Evolutionary conservation across 2,113 vertebrate species (phyloP).

Genomic region (Heliornis fulica): DNA sequence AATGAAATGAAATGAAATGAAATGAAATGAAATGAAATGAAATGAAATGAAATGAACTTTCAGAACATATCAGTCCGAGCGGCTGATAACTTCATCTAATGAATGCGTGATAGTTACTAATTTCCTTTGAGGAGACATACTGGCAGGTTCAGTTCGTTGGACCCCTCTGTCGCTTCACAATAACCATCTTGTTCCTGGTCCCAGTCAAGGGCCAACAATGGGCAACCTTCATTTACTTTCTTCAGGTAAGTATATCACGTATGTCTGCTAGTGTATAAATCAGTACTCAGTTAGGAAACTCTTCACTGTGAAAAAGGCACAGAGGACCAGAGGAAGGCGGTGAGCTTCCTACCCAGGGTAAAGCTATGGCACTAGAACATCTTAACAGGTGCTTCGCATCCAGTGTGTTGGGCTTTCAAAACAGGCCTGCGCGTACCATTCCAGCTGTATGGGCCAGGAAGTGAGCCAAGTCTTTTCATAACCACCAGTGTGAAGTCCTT

Average conservation of each 20-base stretch:
- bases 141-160: background rate
- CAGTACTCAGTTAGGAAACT: background rate
- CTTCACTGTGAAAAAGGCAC: background rate
- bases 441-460: background rate
- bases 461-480: background rate
- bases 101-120: background rate
- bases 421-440: background rate
- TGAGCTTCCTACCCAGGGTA: background rate
- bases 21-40: background rate
- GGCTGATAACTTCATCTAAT: background rate
- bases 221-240: background rate
- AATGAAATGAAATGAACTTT: background rate
- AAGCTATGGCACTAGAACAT: background rate
- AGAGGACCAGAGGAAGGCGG: background rate
- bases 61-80: background rate
- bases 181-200: background rate
- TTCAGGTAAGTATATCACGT: background rate
- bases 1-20: background rate
- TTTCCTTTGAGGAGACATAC: background rate
- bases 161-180: background rate
- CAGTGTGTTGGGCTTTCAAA: background rate
- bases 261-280: background rate
- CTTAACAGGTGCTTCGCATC: background rate
- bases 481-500: background rate
- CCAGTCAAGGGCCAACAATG: background rate